Base-by-base conservation (phyloP, 1,140 invertebrate genomes). In the Stratiolaelaps scimitus region DNA sequence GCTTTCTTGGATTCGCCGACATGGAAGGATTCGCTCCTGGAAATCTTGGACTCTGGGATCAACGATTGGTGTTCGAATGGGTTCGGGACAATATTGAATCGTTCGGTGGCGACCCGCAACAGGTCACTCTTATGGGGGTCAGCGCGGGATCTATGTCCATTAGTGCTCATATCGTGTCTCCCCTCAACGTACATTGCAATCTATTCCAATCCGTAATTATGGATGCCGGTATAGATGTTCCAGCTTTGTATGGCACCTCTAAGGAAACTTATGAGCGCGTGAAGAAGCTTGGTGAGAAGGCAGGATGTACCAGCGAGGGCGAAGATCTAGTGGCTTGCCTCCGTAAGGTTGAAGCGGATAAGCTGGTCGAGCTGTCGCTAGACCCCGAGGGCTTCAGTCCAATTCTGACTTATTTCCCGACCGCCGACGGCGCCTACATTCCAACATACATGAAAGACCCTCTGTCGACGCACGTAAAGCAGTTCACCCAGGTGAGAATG, bases 141-240 rank as follows among this genome's bases (percentile, higher is more conserved):
- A 92, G 91, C 0, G 89, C 89, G 7, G 92, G 92, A 0, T 91
- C 91, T 0, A 88, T 90, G 13, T 89, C 90, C 72, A 88, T 94
- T 17, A 90, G 47, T 4, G 47, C 47, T 48, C 47, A 48, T 23
- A 48, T 48, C 15, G 47, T 48, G 5, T 23, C 47, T 15, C 47
- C 47, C 7, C 47, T 48, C 4, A 48, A 48, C 47, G 20, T 28
- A 28, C 19, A 28, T 15, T 4, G 15, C 20, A 48, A 48, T 5
- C 28, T 48, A 15, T 48, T 48, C 47, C 47, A 15, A 19, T 19
- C 47, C 5, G 47, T 28, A 4, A 15, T 48, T 4, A 48, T 48
- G 47, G 47, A 48, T 28, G 15, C 47, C 47, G 15, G 47, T 23
- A 48, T 48, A 6, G n/a, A n/a, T n/a, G n/a, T 28, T 48, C 15